Evolutionary conservation across 2,113 vertebrate genomes (phyloP).

Genomic region (Phycodurus eques): DNA sequence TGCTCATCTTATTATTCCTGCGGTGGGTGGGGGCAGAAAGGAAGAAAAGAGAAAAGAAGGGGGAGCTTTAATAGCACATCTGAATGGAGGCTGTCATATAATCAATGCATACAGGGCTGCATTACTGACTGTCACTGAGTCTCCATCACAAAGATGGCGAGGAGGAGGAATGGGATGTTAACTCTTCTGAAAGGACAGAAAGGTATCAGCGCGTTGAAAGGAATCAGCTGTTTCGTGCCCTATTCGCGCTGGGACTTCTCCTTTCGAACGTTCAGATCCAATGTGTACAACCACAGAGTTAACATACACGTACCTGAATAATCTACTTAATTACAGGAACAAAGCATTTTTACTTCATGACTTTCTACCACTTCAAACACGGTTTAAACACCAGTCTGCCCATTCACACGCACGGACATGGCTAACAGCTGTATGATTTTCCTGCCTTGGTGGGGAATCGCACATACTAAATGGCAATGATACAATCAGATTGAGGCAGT

Average conservation of each 20-base stretch:
- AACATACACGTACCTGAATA: no score
- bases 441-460: neutral
- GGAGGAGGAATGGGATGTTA: slow-evolving; percentile 66
- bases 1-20: slow-evolving; percentile 64
- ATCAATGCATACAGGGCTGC: slow-evolving; percentile 73
- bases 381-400: neutral
- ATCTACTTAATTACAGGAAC: no score
- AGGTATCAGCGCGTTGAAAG: slow-evolving; percentile 55
- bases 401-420: neutral
- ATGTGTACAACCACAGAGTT: no score
- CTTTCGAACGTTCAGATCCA: neutral
- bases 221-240: slow-evolving; percentile 32
- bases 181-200: slow-evolving; percentile 63
- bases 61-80: slow-evolving; percentile 74
- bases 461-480: neutral
- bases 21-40: slow-evolving; percentile 51
- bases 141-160: slow-evolving; percentile 57
- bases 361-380: neutral
- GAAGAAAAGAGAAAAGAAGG: slow-evolving; percentile 53
- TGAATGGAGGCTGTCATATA: slow-evolving; percentile 75
- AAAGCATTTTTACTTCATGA: no score
- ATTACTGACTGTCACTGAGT: slow-evolving; percentile 70
- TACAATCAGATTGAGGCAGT: slow-evolving; percentile 10
- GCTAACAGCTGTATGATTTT: neutral
- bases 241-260: neutral